Base-by-base conservation (phyloP, 2,113 vertebrate species). In the Calidris pygmaea region DNA sequence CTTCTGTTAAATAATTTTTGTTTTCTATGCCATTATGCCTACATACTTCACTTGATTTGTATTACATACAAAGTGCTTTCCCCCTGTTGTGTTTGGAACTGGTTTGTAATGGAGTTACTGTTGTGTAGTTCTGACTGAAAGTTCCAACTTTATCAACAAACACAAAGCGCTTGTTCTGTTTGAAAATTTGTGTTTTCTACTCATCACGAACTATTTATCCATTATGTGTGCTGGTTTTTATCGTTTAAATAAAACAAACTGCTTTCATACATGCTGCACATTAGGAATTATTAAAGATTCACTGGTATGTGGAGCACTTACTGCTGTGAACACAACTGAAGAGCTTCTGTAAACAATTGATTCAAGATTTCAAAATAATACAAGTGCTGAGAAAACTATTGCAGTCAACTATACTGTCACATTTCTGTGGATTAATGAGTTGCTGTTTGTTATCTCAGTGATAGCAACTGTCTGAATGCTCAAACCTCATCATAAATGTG, bases 1-100 rank as follows among this genome's bases (percentile, higher is more conserved):
- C 56, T 93, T 97, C 95, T 97, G 96, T 97, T 96, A 90, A 96
- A 90, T 91, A 97, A 89, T 77, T 95, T 96, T 10, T 96, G 74
- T 91, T 97, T 97, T 95, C 66, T 90, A 4, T 94, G 87, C 53
- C 45, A 84, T 97, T 96, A 91, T 92, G 89, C 84, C 87, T 95
- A 30, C 24, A 23, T 89, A 60, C 85, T 96, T 95, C 39, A 37
- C 79, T 95, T 91, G 73, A 87, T 96, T 97, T 92, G 37, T 85
- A 48, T 95, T 82, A 47, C 85, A 48, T 79, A 43, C 67, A 14
- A 43, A 87, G 52, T 50, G 50, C 79, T 82, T 75, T 77, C 34
- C 43, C 79, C 62, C 55, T 74, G 85, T 94, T 95, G 53, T 91
- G 55, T 88, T 95, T 93, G 79, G 89, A 83, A 48, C 81, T 59